Conservation (phyloP, 1,140 invertebrate genomes). For the Drosophila funebris region DNA sequence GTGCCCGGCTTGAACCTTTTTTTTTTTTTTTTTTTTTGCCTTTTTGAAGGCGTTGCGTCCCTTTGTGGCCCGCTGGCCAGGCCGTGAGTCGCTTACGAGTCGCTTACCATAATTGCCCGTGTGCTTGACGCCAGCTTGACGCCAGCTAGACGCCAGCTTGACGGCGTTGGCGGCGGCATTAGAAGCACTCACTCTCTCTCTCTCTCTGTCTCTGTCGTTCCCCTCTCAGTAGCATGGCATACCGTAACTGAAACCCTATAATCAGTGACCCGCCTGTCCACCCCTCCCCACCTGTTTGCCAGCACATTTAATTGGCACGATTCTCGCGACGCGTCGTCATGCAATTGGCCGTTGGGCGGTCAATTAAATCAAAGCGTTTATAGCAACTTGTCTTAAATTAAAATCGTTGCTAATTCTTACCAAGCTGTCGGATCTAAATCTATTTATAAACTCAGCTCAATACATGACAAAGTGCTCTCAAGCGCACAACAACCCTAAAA, state of each 20-base stretch:
- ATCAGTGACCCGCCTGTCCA: conserved; percentile 48
- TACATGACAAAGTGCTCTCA: conserved; percentile 44
- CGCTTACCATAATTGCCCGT: conserved; percentile 40
- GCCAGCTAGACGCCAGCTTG: conserved; percentile 44
- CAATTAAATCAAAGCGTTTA: conserved; percentile 71
- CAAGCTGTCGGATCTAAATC: conserved; percentile 22
- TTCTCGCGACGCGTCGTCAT: conserved; percentile 64
- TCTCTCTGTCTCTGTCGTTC: not conserved
- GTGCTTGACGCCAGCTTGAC: conserved; percentile 47
- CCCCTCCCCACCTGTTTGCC: not conserved
- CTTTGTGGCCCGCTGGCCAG: conserved; percentile 22
- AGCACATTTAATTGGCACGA: conserved; percentile 74
- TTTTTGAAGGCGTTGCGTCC: conserved; percentile 30
- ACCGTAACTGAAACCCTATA: conserved; percentile 60
- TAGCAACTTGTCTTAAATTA: conserved; percentile 64
- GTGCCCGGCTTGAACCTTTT: conserved; percentile 68
- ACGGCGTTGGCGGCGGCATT: conserved; percentile 67
- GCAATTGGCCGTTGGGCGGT: conserved; percentile 58
- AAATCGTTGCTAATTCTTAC: conserved; percentile 41
- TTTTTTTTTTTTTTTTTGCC: not conserved
- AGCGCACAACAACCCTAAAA: conserved; percentile 69
- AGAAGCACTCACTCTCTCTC: conserved; percentile 37
- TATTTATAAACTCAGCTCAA: conserved; percentile 60
- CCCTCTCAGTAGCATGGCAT: conserved; percentile 11
- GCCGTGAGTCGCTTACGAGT: conserved; percentile 21